Evolutionary conservation across 2,113 vertebrate genomes (phyloP).

Genomic region (Equus quagga): DNA sequence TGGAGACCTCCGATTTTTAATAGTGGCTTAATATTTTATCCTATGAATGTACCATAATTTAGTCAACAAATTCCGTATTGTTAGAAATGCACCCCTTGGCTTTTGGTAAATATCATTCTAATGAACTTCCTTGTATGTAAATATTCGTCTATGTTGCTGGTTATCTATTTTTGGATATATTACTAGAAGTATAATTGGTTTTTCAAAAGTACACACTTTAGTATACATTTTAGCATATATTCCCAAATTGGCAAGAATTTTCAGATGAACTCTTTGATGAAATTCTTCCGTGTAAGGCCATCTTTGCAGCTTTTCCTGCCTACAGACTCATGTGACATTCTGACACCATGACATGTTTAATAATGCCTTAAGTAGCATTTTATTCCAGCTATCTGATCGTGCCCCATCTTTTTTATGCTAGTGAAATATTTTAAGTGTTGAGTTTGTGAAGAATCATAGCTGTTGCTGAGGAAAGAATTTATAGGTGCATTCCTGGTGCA

Average conservation of each 20-base stretch:
- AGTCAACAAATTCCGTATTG: background rate
- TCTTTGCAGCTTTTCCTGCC: conserved; percentile 46
- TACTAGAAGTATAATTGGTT: background rate
- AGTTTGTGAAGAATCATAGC: conserved; percentile 64
- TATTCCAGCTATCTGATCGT: conserved; percentile 35
- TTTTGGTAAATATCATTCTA: background rate
- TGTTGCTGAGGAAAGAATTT: conserved; percentile 57
- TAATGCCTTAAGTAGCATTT: conserved; percentile 59
- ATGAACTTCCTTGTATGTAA: background rate
- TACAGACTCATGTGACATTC: conserved; percentile 26
- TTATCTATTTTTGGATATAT: conserved; percentile 23
- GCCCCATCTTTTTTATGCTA: conserved; percentile 28
- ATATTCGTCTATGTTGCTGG: background rate
- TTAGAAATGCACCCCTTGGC: background rate
- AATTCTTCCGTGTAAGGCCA: conserved; percentile 36
- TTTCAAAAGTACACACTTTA: conserved; percentile 35
- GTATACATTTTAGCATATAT: background rate
- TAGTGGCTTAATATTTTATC: background rate
- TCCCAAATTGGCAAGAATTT: conserved; percentile 9
- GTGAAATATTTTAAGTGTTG: conserved; percentile 73
- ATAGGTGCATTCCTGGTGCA: conserved; percentile 12
- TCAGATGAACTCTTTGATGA: conserved; percentile 48
- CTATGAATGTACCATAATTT: background rate
- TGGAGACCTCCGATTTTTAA: background rate
- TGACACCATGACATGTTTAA: conserved; percentile 61